Evolutionary conservation across 2,797 vertebrate genomes (phyloP), one percentile per base, ranked within the genome.

Genomic region (Rhinella marina): DNA sequence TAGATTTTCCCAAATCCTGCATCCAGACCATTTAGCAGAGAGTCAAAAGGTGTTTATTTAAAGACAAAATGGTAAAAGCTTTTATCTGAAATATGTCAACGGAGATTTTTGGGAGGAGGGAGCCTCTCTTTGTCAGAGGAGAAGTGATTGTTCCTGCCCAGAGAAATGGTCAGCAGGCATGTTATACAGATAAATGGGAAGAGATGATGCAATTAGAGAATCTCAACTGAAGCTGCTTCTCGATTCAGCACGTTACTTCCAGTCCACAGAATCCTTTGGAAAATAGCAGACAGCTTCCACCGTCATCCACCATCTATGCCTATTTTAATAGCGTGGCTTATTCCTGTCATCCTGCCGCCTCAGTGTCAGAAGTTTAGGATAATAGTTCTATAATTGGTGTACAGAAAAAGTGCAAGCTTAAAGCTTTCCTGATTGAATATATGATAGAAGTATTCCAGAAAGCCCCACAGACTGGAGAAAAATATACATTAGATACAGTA

Each of bases 261-360:
- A 97, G 94, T 94, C 93, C 93, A 96, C 91, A 94, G 95, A 94
- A 92, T 93, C 94, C 95, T 95, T 96, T 95, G 93, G 93, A 94
- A 82, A 93, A 93, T 92, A 94, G 95, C 95, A 95, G 93, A 93
- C 93, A 93, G 94, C 91, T 91, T 90, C 93, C 91, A 95, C 95
- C 96, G 95, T 96, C 95, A 93, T 90, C 86, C 88, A 41, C 92
- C 93, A 92, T 94, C 90, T 93, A 91, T 77, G 88, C 91, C 94
- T 95, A 94, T 95, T 95, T 94, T 93, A 95, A 91, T 93, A 92
- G 93, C 92, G 93, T 93, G 92, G 92, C 92, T 94, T 92, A 93
- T 90, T 91, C 91, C 91, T 91, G 91, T 91, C 90, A 94, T 90
- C 91, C 89, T 77, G 70, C 54, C 56, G 90, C 88, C 90, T 91